A percentile compares a stretch with the other conserved stretches of the same genome.
Conservation (phyloP, 64 coral and sea anemone genomes). For the Porites australiensis region DNA sequence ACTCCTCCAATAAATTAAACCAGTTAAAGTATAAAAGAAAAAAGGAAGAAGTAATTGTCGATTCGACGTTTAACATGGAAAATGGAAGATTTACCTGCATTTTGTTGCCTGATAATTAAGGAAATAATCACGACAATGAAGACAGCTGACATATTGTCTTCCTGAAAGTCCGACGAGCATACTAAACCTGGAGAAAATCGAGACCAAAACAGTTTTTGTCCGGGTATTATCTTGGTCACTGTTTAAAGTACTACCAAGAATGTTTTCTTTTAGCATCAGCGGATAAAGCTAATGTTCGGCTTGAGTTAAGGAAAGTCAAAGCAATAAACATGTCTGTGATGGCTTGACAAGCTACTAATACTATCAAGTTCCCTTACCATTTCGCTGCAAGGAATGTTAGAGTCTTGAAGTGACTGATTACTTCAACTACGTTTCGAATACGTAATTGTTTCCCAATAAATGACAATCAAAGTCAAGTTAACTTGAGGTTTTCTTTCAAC, state of each 20-base stretch:
- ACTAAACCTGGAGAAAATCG: neutral
- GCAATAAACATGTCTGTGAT: no score
- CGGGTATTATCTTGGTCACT: neutral
- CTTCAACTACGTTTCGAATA: neutral
- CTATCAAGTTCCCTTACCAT: neutral
- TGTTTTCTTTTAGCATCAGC: no score
- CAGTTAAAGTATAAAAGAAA: neutral
- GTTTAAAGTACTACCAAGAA: no score
- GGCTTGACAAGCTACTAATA: no score
- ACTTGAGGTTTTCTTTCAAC: neutral
- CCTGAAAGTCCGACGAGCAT: neutral
- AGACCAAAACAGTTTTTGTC: neutral
- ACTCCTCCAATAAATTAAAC: no score
- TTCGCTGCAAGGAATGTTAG: neutral
- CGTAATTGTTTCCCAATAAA: neutral
- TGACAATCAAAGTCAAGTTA: neutral
- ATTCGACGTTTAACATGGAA: no score
- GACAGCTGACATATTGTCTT: constrained; percentile 19
- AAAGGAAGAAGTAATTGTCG: neutral
- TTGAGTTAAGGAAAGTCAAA: no score
- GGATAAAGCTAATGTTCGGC: no score
- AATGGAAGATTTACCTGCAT: constrained; percentile 11
- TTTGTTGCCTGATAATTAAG: neutral
- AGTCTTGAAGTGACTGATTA: neutral
- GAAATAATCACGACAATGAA: neutral